Base-by-base conservation (phyloP, 2,888 invertebrate species). In the Lithophane socia region DNA sequence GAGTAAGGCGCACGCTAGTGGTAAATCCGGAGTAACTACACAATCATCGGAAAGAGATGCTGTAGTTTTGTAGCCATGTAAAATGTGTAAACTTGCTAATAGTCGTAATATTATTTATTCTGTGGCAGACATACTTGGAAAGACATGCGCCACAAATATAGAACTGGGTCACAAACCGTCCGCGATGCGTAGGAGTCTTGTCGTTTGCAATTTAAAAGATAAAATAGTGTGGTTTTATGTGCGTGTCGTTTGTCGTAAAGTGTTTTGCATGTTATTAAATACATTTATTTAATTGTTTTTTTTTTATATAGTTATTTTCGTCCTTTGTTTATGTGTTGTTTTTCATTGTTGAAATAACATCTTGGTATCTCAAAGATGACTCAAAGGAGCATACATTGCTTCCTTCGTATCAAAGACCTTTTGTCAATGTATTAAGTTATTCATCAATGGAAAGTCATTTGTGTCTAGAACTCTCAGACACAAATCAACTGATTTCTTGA, bases 81-180 rank as follows among this genome's bases (percentile, higher is more conserved):
- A 69, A 69, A 72, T 13, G 65, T 73, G 80, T 80, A 44, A 83
- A 76, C n/a, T 60, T 61, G 73, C 2, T 66, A 73, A 84, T 58
- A 79, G 71, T 68, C 42, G 71, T 24, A 42, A 77, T 72, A 81
- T 70, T 73, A 84, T 85, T 84, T 82, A 79, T 77, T 82, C 79
- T 71, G 75, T 52, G 72, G 60, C 64, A 76, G 65, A 77, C 73
- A 81, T 52, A 77, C 73, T 83, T 56, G 66, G 70, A 79, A 73
- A 73, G 84, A 79, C 72, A 77, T 52, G 78, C 77, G 56, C 54
- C 71, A 68, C 84, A 81, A 87, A 87, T 87, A 83, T 90, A 88
- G 88, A 93, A 91, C 84, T 92, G 88, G 93, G 93, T 92, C 93
- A 91, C 82, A 88, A 88, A 87, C 80, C 83, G 84, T 77, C 54